A percentile compares a stretch with the other conserved stretches of the same genome.
These are phyloP conservation scores for Plebejus melissa DNA, from an alignment of 2,888 invertebrate species.

Conservation along the genomic window DNA sequence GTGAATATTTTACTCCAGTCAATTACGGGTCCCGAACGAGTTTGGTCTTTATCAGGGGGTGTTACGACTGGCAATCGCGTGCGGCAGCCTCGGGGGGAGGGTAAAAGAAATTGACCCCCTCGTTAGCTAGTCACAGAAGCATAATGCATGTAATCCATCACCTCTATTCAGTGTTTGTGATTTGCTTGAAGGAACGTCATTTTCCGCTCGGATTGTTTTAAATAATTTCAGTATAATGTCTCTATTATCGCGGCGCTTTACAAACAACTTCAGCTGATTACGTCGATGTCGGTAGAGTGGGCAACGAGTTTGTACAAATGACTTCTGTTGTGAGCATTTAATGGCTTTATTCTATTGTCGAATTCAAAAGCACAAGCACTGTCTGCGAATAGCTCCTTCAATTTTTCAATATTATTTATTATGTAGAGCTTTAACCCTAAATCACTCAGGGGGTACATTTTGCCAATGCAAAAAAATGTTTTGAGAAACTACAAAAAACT, in stretches of 20 bases:
- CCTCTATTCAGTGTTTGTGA: slow-evolving; percentile 48
- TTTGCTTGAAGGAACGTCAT: slow-evolving; percentile 57
- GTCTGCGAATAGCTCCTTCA: no score
- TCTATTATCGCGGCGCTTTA: slow-evolving; percentile 13
- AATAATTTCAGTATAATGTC: slow-evolving; percentile 29
- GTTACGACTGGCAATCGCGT: neutral
- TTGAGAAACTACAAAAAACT: no score
- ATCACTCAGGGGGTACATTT: neutral
- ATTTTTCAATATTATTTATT: no score
- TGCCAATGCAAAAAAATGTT: no score
- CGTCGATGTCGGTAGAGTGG: neutral
- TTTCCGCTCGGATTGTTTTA: slow-evolving; percentile 45
- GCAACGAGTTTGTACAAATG: neutral
- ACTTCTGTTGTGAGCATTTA: neutral
- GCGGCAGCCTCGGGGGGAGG: slow-evolving; percentile 12
- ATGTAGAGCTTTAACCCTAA: neutral
- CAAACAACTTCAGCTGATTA: neutral
- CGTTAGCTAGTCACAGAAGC: slow-evolving; percentile 40
- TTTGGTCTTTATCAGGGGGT: slow-evolving; percentile 18
- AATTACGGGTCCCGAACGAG: neutral
- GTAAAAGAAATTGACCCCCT: slow-evolving; percentile 45
- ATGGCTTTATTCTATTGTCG: neutral
- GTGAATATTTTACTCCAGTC: slow-evolving; percentile 25
- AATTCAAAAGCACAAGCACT: neutral
- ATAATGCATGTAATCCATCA: slow-evolving; percentile 51